These are phyloP conservation scores for Karalla daura DNA, from an alignment of 2,797 vertebrate species.

Conservation along the genomic window DNA sequence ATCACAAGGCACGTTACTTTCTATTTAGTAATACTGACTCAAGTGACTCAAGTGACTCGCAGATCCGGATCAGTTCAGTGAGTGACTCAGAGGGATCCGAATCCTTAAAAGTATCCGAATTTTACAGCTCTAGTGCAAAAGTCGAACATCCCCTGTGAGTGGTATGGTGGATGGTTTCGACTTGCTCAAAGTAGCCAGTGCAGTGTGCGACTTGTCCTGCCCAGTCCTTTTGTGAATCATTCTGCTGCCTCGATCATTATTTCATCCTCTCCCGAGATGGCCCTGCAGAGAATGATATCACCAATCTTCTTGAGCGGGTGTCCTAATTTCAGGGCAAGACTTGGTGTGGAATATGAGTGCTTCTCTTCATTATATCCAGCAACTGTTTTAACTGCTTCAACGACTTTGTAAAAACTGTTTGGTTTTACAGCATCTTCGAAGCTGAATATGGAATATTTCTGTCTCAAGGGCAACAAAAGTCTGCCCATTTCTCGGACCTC, in stretches of 20 bases:
- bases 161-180: conserved; percentile 47
- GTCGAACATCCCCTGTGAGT: conserved; percentile 60
- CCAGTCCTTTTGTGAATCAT: conserved; percentile 57
- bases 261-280: not conserved
- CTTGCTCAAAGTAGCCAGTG: not conserved
- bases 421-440: conserved; percentile 55
- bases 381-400: conserved; percentile 29
- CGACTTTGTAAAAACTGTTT: conserved; percentile 51
- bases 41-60: too few relatives aligned
- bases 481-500: conserved; percentile 60
- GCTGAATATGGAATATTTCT: conserved; percentile 29
- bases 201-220: not conserved
- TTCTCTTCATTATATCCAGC: conserved; percentile 33
- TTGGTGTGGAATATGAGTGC: conserved; percentile 35
- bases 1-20: too few relatives aligned
- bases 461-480: conserved; percentile 55
- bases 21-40: too few relatives aligned
- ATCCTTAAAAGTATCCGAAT: too few relatives aligned
- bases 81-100: too few relatives aligned
- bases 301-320: conserved; percentile 34
- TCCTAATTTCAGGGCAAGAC: conserved; percentile 42
- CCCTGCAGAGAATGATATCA: conserved; percentile 14
- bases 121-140: too few relatives aligned
- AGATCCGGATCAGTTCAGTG: too few relatives aligned
- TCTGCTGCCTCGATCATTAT: too few relatives aligned